phyloP scores from a whole-genome alignment of 2,888 invertebrate species.

The Neria commutata region DNA sequence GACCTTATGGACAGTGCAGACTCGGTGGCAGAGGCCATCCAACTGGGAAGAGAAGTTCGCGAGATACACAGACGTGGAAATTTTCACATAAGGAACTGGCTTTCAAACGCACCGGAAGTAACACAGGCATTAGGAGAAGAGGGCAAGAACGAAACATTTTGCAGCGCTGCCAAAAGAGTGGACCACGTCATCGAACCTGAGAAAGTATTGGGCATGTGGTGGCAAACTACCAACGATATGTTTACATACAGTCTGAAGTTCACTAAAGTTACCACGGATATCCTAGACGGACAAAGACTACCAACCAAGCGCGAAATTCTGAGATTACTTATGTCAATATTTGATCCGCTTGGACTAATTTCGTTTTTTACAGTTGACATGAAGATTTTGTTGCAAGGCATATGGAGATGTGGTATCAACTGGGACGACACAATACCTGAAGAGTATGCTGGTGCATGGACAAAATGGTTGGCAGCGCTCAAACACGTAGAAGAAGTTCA shows the following conservation, averaged over 20 bases:
- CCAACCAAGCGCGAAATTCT: constrained; percentile 30
- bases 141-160: constrained; percentile 8
- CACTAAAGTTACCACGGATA: constrained; percentile 20
- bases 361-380: constrained; percentile 16
- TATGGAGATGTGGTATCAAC: constrained; percentile 25
- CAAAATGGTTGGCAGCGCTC: constrained; percentile 17
- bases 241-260: constrained; percentile 25
- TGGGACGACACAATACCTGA: constrained; percentile 29
- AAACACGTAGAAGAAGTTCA: constrained; percentile 10
- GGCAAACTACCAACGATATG: constrained; percentile 19
- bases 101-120: constrained; percentile 26
- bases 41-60: constrained; percentile 19
- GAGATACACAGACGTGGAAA: constrained; percentile 19
- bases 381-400: constrained; percentile 32
- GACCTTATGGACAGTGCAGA: constrained; percentile 40
- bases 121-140: constrained; percentile 16
- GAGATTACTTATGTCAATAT: constrained; percentile 28
- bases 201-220: constrained; percentile 30
- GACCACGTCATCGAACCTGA: constrained; percentile 23
- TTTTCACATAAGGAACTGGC: constrained; percentile 31
- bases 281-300: constrained; percentile 12
- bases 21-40: constrained; percentile 31
- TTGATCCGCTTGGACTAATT: constrained; percentile 28
- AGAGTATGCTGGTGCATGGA: constrained; percentile 18
- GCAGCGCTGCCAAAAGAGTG: constrained; percentile 12